phyloP scores from a whole-genome alignment of 2,888 invertebrate species.

The Clusia tigrina region DNA sequence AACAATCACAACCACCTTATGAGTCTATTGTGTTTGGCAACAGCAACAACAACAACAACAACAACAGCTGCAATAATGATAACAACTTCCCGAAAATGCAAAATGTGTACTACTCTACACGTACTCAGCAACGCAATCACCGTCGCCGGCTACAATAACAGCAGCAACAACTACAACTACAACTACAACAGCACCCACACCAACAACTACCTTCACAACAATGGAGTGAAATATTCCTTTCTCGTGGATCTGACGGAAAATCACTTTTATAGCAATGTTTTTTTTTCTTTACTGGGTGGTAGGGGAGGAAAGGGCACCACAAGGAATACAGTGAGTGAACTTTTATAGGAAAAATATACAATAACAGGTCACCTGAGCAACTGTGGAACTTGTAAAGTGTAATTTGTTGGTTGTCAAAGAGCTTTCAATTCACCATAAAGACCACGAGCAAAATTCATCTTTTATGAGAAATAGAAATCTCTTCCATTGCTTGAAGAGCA shows the following conservation, averaged over 20 bases:
- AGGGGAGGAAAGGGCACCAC: neutral
- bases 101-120: neutral
- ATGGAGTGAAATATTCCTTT: slow-evolving; percentile 10
- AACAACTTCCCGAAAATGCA: slow-evolving; percentile 47
- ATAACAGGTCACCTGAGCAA: no score
- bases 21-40: no score
- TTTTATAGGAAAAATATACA: no score
- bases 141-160: neutral
- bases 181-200: neutral
- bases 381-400: no score
- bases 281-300: neutral
- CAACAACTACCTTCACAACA: neutral
- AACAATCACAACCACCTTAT: neutral
- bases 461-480: no score
- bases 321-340: neutral
- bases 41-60: slow-evolving; percentile 11
- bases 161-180: slow-evolving; percentile 2
- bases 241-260: slow-evolving; percentile 14
- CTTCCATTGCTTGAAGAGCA: no score
- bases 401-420: no score
- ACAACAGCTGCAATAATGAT: slow-evolving; percentile 36
- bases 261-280: slow-evolving; percentile 14
- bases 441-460: no score
- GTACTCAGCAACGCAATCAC: no score
- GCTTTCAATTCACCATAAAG: no score